phyloP scores from a whole-genome alignment of 2,888 invertebrate species.

The Pemphredon lugubris region DNA sequence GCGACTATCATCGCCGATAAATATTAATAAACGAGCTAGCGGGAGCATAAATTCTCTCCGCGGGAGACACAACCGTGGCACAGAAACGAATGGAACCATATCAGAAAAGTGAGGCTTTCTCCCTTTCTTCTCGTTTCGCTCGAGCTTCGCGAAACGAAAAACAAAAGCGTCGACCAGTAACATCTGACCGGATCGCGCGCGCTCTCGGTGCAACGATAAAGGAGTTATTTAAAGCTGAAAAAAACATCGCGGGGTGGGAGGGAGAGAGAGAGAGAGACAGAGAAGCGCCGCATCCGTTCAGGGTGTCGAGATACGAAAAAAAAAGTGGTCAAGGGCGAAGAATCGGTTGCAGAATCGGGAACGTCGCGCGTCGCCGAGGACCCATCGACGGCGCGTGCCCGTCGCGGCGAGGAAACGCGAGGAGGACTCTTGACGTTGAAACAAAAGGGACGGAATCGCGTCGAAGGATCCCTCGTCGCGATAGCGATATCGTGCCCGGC shows the following conservation, averaged over 20 bases:
- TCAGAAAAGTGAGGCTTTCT: background rate
- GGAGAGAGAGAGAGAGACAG: background rate
- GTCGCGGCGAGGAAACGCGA: no score
- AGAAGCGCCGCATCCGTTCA: slow-evolving; percentile 43
- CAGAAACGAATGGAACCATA: slow-evolving; percentile 11
- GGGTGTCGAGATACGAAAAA: slow-evolving; percentile 32
- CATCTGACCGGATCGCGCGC: background rate
- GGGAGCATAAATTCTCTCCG: background rate
- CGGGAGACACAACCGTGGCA: slow-evolving; percentile 2
- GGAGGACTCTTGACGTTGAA: no score
- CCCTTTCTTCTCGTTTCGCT: no score
- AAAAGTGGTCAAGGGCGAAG: slow-evolving; percentile 57
- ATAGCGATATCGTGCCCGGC: background rate
- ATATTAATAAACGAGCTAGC: slow-evolving; percentile 1
- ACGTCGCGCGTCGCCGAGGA: slow-evolving; percentile 29
- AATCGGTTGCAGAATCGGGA: slow-evolving; percentile 51
- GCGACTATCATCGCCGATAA: slow-evolving; percentile 14
- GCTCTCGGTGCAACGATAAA: no score
- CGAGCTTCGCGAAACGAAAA: background rate
- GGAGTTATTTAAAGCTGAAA: no score
- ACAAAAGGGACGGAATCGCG: no score
- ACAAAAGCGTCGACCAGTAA: no score
- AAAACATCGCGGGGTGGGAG: no score
- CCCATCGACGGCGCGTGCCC: no score
- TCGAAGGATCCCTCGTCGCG: background rate